Evolutionary conservation across 2,888 invertebrate species (phyloP), one percentile per base, ranked within the genome.

Genomic region (Drosophila bunnanda): DNA sequence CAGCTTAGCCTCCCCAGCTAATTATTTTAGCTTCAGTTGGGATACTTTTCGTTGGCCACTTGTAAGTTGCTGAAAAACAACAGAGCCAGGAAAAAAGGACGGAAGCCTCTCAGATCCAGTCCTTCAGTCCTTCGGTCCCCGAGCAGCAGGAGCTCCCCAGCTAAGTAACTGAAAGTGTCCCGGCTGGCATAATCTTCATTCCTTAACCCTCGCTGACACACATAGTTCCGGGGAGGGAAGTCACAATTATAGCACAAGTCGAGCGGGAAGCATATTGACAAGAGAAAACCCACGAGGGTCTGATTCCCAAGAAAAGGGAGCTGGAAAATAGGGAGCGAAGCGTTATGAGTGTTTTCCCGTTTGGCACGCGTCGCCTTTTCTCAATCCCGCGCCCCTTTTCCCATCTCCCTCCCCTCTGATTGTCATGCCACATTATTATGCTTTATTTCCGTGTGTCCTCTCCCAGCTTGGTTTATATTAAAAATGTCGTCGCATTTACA

Each of bases 381-480:
- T 13, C 57, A 8, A 20, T 50, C 50, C 20, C 9, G 17, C 17
- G 13, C 22, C 48, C 17, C 48, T 10, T 22, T 4, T 39, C 22
- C 30, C 36, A 20, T 53, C 57, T 20, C 50, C 36, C 52, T 62
- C 76, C 44, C 72, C 55, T 72, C 38, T 71, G 78, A 82, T 78
- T 83, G 82, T 80, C 83, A 74, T 75, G 81, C 75, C 80, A 78
- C 80, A 86, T 86, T 85, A 85, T 85, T 82, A 80, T 83, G 83
- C 85, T 85, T 83, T 83, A 83, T 85, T 85, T 83, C 83, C 85
- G 82, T 77, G 76, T 75, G 62, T 41, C 54, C 41, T 53, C 62
- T 70, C 39, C 22, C 34, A 41, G 38, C 56, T 38, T 53, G 20
- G 32, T 41, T 70, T 60, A 36, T 54, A 78, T 79, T 81, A 74